These are phyloP conservation scores for Ommatoiulus sabulosus DNA, from an alignment of 2,888 invertebrate genomes.

Conservation along the genomic window DNA sequence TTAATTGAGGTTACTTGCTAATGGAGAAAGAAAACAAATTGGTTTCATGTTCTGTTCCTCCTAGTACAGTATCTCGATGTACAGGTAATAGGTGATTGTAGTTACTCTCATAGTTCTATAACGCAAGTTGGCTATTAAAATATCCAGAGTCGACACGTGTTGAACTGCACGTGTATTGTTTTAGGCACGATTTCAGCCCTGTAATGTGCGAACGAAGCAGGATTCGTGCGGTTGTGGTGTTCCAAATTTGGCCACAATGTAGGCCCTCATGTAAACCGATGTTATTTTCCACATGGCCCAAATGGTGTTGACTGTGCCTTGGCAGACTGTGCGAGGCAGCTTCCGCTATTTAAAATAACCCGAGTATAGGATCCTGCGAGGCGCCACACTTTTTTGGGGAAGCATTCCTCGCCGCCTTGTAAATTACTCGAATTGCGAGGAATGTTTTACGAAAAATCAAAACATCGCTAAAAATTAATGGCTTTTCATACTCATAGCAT, in stretches of 20 bases:
- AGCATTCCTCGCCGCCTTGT: neutral
- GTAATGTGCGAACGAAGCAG: neutral
- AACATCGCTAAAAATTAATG: neutral
- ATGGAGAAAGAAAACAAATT: too few relatives aligned
- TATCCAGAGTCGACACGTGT: neutral
- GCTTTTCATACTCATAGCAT: too few relatives aligned
- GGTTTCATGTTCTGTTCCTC: too few relatives aligned
- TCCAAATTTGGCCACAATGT: constrained; percentile 20
- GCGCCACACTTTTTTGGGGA: neutral
- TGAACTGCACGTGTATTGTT: neutral
- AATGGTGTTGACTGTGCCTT: neutral
- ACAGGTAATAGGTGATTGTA: too few relatives aligned
- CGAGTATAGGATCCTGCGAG: neutral
- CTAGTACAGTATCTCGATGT: too few relatives aligned
- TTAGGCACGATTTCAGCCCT: neutral
- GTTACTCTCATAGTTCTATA: too few relatives aligned
- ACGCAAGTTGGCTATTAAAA: neutral
- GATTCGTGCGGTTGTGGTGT: neutral
- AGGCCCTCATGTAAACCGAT: neutral
- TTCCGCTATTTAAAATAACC: constrained; percentile 28
- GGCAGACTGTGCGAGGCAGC: neutral
- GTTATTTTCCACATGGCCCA: constrained; percentile 15
- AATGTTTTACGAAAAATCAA: neutral
- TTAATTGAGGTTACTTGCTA: too few relatives aligned
- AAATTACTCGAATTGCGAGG: neutral